Conservation (phyloP, 2,888 invertebrate genomes). For the Mythimna lalbum region DNA sequence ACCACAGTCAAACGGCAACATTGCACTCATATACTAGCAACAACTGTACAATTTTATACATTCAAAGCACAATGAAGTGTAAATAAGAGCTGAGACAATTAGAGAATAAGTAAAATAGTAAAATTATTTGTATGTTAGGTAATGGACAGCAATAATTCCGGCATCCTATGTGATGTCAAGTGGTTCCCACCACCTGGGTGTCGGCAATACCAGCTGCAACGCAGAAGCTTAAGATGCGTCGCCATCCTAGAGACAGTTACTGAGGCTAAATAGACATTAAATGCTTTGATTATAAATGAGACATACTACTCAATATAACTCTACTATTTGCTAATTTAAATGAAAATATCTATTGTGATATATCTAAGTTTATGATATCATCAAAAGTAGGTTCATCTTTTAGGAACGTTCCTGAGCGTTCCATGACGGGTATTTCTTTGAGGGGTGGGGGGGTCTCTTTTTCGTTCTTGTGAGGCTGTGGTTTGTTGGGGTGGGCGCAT, state of each 20-base stretch:
- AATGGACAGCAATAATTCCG: neutral
- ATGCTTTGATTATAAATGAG: constrained; percentile 46
- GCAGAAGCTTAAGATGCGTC: neutral
- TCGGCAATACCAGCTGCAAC: neutral
- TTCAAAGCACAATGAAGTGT: constrained; percentile 4
- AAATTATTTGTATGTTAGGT: neutral
- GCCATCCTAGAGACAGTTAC: constrained; percentile 5
- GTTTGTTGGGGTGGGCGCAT: constrained; percentile 47
- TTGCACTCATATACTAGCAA: constrained; percentile 7
- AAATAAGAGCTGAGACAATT: constrained; percentile 1
- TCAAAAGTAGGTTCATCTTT: constrained; percentile 93
- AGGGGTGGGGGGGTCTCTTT: constrained; percentile 50
- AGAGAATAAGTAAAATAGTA: neutral
- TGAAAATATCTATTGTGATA: constrained; percentile 66
- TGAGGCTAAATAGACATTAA: constrained; percentile 41
- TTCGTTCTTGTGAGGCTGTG: constrained; percentile 37
- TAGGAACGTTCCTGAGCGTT: constrained; percentile 93
- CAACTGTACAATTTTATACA: constrained; percentile 4
- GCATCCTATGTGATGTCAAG: too few species aligned
- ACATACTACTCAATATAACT: constrained; percentile 36
- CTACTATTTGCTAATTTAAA: constrained; percentile 29
- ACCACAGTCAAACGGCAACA: constrained; percentile 13
- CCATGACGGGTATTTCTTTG: constrained; percentile 79
- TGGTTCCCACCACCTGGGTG: neutral
- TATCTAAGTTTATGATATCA: constrained; percentile 76